Evolutionary conservation across 2,888 invertebrate species (phyloP).

Genomic region (Caprella mutica): DNA sequence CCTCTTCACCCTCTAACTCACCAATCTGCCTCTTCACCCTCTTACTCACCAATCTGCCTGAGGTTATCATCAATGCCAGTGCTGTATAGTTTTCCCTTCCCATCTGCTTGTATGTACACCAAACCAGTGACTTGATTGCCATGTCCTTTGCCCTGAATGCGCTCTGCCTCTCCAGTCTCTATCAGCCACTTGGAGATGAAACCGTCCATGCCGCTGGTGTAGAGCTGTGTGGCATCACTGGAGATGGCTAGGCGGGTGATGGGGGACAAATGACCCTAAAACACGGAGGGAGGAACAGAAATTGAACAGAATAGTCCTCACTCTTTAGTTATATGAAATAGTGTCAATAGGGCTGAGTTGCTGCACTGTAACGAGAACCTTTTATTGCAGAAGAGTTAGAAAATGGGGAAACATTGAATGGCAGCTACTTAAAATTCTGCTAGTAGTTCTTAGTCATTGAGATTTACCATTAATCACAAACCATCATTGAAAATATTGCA

Average conservation of each 20-base stretch:
- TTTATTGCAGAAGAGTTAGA: too few relatives aligned
- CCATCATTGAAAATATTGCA: too few relatives aligned
- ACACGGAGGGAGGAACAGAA: too few relatives aligned
- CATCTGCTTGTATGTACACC: constrained; percentile 9
- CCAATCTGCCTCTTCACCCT: neutral
- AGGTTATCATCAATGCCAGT: constrained; percentile 91
- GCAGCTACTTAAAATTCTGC: too few relatives aligned
- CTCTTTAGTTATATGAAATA: too few relatives aligned
- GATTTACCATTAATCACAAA: too few relatives aligned
- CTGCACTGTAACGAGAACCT: too few relatives aligned
- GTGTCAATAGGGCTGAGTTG: too few relatives aligned
- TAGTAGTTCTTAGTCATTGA: too few relatives aligned
- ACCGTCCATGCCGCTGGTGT: constrained; percentile 90
- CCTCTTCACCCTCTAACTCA: too few relatives aligned
- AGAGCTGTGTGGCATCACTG: constrained; percentile 62
- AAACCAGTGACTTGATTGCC: constrained; percentile 54
- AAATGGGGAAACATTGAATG: too few relatives aligned
- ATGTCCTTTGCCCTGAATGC: constrained; percentile 73
- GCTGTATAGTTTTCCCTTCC: constrained; percentile 43
- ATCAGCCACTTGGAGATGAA: constrained; percentile 75
- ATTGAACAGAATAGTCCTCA: too few relatives aligned
- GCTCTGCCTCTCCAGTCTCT: constrained; percentile 61
- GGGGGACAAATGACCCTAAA: constrained; percentile 89
- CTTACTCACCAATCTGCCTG: constrained; percentile 42
- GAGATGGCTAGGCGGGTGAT: constrained; percentile 76